Conservation (phyloP, 2,888 invertebrate species). For the Drosophila rubida region DNA sequence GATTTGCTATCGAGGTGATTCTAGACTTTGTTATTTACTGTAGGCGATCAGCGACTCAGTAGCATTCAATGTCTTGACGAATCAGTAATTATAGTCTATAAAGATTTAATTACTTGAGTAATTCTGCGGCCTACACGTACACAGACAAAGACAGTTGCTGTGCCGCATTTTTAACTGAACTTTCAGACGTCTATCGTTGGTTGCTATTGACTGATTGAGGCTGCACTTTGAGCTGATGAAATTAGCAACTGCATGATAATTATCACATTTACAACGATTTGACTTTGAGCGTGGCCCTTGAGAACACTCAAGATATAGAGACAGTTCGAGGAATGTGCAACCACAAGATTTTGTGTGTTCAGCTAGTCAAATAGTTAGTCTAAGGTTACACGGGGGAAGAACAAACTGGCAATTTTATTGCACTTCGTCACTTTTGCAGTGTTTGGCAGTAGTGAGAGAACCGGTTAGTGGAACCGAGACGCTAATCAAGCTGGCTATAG, state of each 20-base stretch:
- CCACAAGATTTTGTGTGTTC: conserved; percentile 19
- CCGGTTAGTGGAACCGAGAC: conserved; percentile 40
- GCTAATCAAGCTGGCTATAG: conserved; percentile 35
- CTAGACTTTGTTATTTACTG: conserved; percentile 14
- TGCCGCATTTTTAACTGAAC: conserved; percentile 12
- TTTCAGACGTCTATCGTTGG: neutral
- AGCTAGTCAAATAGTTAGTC: conserved; percentile 30
- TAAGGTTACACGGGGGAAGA: conserved; percentile 20
- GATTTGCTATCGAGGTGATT: conserved; percentile 6
- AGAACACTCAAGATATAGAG: conserved; percentile 26
- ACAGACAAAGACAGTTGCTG: conserved; percentile 13
- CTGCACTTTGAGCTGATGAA: conserved; percentile 58
- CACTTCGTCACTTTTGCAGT: conserved; percentile 41
- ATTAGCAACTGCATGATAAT: conserved; percentile 50
- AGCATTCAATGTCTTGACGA: conserved; percentile 16
- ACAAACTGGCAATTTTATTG: conserved; percentile 23
- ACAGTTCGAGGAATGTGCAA: conserved; percentile 54
- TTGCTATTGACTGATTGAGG: conserved; percentile 15
- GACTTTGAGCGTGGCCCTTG: conserved; percentile 50
- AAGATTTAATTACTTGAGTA: conserved; percentile 28
- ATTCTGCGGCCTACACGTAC: conserved; percentile 14
- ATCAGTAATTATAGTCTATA: conserved; percentile 26
- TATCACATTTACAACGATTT: conserved; percentile 28
- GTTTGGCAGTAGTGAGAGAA: conserved; percentile 21
- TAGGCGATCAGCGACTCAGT: conserved; percentile 10